Evolutionary conservation across 2,113 vertebrate species (phyloP), one percentile per base, ranked within the genome.

Genomic region (Carassius carassius): DNA sequence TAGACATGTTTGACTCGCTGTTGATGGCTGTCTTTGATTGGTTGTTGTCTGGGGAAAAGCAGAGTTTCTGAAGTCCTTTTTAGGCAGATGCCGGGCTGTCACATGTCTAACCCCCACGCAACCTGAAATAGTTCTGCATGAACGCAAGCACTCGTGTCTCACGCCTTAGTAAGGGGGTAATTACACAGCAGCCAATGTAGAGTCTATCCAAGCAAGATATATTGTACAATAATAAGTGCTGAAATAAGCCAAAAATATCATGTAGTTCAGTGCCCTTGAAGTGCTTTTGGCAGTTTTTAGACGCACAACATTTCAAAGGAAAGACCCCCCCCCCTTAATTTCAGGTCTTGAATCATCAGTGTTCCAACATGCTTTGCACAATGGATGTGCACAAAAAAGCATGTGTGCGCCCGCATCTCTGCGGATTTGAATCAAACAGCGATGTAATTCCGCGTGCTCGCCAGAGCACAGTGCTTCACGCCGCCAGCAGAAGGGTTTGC

Each of bases 281-380:
- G 79, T 83, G 81, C 79, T 89, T 85, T 90, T 87, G 81, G 85
- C 51, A 82, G 83, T 82, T 60, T 54, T 35, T 87, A 74, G 56
- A 79, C 82, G 88, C 86, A 84, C 87, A 80, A 69, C 86, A 32
- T 81, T 75, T 85, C 74, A 81, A 23, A 81, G 56, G 62, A 67
- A 84, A 60, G 3, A 77, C 81, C 90, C 90, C 83, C 85, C 90
- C 3, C 49, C 60, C 85, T 87, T 70, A 80, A 84, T 88, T 87
- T 88, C 78, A 90, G 88, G 87, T 89, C 86, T 81, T 14, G 86
- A 89, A 89, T 86, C 73, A 89, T 84, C 82, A 25, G 69, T 13
- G 29, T 78, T 74, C 21, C 58, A 19, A 21, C 12, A 51, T 8
- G 0, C 32, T 75, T 47, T 17, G 37, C 54, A 85, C 37, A 85